Conservation (phyloP, 2,888 invertebrate species). For the Galeruca laticollis region DNA sequence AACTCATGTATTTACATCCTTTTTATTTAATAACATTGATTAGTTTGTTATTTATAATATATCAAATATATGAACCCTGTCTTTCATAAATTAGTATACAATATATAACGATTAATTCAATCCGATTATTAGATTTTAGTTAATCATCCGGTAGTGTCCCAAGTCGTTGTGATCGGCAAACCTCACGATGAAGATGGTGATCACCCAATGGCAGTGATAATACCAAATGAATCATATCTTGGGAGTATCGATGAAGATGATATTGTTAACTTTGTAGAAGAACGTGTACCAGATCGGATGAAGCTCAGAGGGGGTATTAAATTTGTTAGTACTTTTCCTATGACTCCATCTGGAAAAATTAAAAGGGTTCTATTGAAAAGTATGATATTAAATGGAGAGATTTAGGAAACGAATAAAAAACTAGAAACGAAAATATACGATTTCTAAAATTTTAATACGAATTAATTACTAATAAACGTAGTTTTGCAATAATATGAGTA, state of each 20-base stretch:
- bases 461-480: neutral
- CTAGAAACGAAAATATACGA: neutral
- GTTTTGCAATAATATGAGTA: too few relatives aligned
- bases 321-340: constrained; percentile 56
- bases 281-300: constrained; percentile 58
- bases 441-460: too few relatives aligned
- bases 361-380: constrained; percentile 50
- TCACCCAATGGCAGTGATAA: constrained; percentile 58
- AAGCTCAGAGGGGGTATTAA: constrained; percentile 60
- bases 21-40: too few relatives aligned
- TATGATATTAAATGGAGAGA: constrained; percentile 49
- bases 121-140: constrained; percentile 51
- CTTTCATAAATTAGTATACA: neutral
- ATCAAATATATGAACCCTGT: too few relatives aligned
- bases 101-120: neutral
- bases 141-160: constrained; percentile 58
- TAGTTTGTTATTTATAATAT: too few relatives aligned
- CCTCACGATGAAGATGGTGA: constrained; percentile 61
- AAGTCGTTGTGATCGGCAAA: constrained; percentile 57
- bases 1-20: too few relatives aligned
- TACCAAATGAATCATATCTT: constrained; percentile 41
- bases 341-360: constrained; percentile 62
- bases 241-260: constrained; percentile 50
- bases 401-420: constrained; percentile 26
- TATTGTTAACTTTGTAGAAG: constrained; percentile 55